A percentile compares a stretch with the other conserved stretches of the same genome.
Conservation (phyloP, 2,797 vertebrate genomes). For the Micrastur ruficollis region DNA sequence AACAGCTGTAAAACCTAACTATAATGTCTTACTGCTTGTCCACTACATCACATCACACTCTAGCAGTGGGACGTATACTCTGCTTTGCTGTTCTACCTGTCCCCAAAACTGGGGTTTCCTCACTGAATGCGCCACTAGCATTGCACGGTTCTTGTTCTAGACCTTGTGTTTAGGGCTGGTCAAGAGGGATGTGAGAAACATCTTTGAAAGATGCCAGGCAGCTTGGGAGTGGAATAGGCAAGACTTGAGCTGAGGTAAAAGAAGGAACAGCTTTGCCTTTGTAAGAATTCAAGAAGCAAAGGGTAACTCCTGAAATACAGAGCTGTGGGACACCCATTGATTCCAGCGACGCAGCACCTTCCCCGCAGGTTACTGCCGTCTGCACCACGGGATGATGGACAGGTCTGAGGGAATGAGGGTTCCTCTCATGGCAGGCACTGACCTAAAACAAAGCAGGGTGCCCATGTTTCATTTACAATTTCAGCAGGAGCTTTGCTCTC, state of each 20-base stretch:
- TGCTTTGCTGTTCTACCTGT: neutral
- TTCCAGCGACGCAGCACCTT: neutral
- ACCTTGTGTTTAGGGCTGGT: neutral
- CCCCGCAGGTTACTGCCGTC: neutral
- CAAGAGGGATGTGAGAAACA: neutral
- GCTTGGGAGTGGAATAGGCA: neutral
- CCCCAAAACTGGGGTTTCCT: neutral
- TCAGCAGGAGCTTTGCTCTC: neutral
- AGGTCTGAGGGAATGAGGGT: neutral
- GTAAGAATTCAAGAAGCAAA: neutral
- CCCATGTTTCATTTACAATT: neutral
- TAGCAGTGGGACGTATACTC: neutral
- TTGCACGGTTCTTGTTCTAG: neutral
- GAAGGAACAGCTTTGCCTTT: neutral
- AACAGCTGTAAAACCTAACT: slow-evolving; percentile 14
- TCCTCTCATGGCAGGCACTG: neutral
- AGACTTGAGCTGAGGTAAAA: neutral
- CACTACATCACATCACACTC: slow-evolving; percentile 15
- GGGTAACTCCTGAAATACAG: neutral
- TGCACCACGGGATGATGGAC: neutral
- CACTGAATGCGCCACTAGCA: neutral
- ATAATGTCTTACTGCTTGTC: slow-evolving; percentile 6
- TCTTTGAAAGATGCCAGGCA: neutral
- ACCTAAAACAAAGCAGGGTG: neutral
- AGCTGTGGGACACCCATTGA: neutral